Percentiles rank a stretch among this genome's conserved stretches.
phyloP scores from a whole-genome alignment of 2,797 vertebrate species.

The Platyrinchus mystaceus region DNA sequence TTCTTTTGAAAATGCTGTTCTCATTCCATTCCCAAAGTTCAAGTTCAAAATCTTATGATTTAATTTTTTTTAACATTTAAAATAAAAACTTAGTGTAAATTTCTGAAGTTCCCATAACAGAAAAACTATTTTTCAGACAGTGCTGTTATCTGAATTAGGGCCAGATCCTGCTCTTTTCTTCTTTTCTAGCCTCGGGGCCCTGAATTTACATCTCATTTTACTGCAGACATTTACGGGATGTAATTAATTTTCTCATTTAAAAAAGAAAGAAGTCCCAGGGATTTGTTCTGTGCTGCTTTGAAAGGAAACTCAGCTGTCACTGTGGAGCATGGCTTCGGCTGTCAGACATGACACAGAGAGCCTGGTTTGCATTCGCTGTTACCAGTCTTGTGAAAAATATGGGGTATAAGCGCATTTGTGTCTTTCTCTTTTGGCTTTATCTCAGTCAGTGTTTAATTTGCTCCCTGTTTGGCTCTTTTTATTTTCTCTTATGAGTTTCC shows the following conservation, averaged over 20 bases:
- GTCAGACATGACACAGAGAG: background rate
- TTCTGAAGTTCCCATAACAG: background rate
- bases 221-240: background rate
- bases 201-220: background rate
- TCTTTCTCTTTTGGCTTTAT: background rate
- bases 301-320: background rate
- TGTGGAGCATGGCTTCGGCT: background rate
- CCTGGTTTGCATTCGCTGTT: background rate
- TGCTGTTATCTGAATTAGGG: background rate
- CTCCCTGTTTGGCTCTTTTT: background rate
- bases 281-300: background rate
- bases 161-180: background rate
- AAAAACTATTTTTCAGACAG: background rate
- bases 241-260: background rate
- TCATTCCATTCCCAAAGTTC: background rate
- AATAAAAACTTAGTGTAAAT: background rate
- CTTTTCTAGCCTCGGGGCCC: background rate
- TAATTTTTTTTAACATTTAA: background rate
- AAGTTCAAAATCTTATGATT: background rate
- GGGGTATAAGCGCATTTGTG: fast-evolving
- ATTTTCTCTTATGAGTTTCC: background rate
- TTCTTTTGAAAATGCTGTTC: background rate
- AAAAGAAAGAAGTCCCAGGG: background rate
- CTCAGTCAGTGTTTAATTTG: background rate
- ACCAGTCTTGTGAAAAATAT: background rate